Conservation (phyloP, 2,888 invertebrate species). For the Drosophila mayaguana region DNA sequence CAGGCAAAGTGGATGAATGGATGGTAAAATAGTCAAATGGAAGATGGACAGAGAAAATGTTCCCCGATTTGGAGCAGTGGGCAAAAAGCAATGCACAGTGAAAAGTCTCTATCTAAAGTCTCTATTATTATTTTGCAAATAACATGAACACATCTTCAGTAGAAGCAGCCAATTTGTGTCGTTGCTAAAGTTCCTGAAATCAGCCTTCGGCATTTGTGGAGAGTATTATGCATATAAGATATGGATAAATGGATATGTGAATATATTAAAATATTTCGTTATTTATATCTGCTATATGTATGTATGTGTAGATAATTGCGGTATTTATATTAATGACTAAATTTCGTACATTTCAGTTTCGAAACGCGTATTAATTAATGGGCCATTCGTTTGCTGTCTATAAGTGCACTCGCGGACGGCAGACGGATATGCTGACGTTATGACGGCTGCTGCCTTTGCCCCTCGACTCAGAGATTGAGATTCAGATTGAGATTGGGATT, state of each 20-base stretch:
- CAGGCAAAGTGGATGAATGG: neutral
- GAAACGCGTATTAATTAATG: conserved; percentile 32
- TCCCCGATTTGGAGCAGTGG: too few relatives aligned
- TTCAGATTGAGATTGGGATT: neutral
- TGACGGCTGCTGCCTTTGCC: conserved; percentile 3
- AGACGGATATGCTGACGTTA: conserved; percentile 7
- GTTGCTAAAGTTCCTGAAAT: neutral
- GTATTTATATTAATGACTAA: conserved; percentile 23
- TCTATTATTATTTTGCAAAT: too few relatives aligned
- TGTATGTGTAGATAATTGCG: conserved; percentile 10
- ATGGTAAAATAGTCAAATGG: too few relatives aligned
- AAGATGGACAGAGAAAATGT: too few relatives aligned
- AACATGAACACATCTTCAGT: too few relatives aligned
- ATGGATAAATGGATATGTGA: neutral
- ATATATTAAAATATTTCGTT: conserved; percentile 13
- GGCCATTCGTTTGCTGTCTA: conserved; percentile 14
- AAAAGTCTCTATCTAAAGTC: too few relatives aligned
- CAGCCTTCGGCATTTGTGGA: neutral
- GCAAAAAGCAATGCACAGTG: too few relatives aligned
- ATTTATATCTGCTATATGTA: conserved; percentile 7
- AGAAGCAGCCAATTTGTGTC: neutral
- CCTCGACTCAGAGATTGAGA: neutral
- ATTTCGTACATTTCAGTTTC: neutral
- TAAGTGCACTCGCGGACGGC: conserved; percentile 22
- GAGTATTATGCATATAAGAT: conserved; percentile 1